Conservation (phyloP, 2,888 invertebrate species). For the Aproaerema taeniolella region DNA sequence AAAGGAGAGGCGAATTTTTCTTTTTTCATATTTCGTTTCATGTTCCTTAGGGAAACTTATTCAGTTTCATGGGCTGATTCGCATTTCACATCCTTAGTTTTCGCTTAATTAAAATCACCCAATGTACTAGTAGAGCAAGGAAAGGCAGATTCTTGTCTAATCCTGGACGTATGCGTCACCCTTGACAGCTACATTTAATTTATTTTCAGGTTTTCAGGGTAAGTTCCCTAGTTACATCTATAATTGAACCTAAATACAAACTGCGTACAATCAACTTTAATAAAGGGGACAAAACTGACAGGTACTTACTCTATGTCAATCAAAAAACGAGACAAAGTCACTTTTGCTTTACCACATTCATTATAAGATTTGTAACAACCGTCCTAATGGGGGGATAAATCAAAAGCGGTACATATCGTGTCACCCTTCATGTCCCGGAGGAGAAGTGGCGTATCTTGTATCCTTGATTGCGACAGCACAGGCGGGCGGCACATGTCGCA, state of each 20-base stretch:
- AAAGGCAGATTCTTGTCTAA: too few relatives aligned
- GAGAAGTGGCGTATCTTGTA: slow-evolving; percentile 25
- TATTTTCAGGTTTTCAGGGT: too few relatives aligned
- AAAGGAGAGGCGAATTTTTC: too few relatives aligned
- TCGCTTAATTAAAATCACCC: too few relatives aligned
- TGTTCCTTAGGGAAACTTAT: too few relatives aligned
- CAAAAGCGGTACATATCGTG: slow-evolving; percentile 6
- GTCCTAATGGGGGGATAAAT: slow-evolving; percentile 12
- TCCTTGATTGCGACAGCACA: slow-evolving; percentile 63
- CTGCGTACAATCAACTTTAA: not conserved
- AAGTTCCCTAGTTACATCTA: too few relatives aligned
- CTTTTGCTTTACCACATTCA: not conserved
- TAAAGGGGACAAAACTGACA: not conserved
- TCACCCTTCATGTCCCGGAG: slow-evolving; percentile 20
- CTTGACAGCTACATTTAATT: too few relatives aligned
- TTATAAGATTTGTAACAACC: not conserved
- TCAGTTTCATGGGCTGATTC: too few relatives aligned
- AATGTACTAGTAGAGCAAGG: too few relatives aligned
- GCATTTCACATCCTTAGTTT: too few relatives aligned
- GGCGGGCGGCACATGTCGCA: slow-evolving; percentile 40
- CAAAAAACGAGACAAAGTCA: not conserved
- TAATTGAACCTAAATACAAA: not conserved
- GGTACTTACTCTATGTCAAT: not conserved
- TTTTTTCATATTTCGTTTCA: too few relatives aligned
- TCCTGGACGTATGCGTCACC: too few relatives aligned